phyloP scores from a whole-genome alignment of 2,113 vertebrate genomes.

The Cheilinus undulatus region DNA sequence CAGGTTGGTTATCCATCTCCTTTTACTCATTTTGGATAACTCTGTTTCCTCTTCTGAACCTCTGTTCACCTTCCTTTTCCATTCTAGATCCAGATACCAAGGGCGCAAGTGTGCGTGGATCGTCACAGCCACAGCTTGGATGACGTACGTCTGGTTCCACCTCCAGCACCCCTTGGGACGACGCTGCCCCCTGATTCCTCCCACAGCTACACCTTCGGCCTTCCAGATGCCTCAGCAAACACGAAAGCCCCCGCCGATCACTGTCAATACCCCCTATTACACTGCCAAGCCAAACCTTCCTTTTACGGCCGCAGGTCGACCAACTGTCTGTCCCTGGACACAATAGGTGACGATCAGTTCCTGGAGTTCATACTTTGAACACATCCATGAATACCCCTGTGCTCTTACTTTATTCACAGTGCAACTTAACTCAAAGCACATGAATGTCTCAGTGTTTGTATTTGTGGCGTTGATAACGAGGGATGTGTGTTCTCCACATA shows the following conservation, averaged over 20 bases:
- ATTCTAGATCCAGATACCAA: conserved; percentile 72
- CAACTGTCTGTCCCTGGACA: conserved; percentile 87
- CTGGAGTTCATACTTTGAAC: conserved; percentile 86
- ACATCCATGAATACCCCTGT: not conserved
- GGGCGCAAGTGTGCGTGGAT: conserved; percentile 62
- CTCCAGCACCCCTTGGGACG: conserved; percentile 64
- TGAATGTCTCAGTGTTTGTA: conserved; percentile 14
- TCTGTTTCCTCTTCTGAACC: not conserved
- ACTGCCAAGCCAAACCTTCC: conserved; percentile 83
- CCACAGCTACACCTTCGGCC: conserved; percentile 85
- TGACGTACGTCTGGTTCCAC: conserved; percentile 77
- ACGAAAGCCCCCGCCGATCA: conserved; percentile 63
- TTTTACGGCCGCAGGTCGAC: conserved; percentile 85
- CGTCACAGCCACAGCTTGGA: conserved; percentile 87
- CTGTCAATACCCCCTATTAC: conserved; percentile 73
- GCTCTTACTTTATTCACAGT: not conserved
- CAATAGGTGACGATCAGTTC: conserved; percentile 84
- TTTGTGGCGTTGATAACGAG: not conserved
- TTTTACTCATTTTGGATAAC: not conserved
- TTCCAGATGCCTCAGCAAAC: conserved; percentile 74
- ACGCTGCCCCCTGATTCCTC: conserved; percentile 79
- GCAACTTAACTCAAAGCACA: not conserved
- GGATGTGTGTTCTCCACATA: conserved; percentile 23
- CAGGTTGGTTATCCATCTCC: conserved; percentile 79
- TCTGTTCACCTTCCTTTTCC: not conserved